These are phyloP conservation scores for Pteria penguin DNA, from an alignment of 2,888 invertebrate genomes.

Conservation along the genomic window DNA sequence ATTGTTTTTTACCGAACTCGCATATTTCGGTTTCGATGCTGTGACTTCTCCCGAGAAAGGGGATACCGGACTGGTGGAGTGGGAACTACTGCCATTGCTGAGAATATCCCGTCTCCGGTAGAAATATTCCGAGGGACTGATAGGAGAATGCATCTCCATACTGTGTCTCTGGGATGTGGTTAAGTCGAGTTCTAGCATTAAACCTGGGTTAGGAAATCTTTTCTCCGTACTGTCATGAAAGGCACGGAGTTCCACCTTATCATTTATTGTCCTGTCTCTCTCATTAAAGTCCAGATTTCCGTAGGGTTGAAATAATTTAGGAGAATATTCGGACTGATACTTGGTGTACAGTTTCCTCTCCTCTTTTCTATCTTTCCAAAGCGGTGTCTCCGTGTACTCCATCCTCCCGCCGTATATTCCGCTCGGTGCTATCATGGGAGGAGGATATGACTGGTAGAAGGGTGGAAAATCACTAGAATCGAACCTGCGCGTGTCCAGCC, in stretches of 20 bases:
- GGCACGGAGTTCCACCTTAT: background rate
- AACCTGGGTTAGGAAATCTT: background rate
- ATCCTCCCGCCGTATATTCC: constrained; percentile 1
- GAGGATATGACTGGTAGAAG: background rate
- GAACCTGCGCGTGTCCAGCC: background rate
- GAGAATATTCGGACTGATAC: background rate
- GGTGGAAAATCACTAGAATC: background rate
- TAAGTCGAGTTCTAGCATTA: constrained; percentile 14
- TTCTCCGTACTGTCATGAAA: background rate
- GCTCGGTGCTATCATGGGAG: background rate
- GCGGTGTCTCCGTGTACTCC: background rate
- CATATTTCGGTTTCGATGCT: background rate
- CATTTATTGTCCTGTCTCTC: background rate
- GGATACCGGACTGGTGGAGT: constrained; percentile 19
- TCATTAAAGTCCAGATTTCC: background rate
- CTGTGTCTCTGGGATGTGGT: background rate
- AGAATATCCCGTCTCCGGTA: constrained; percentile 24
- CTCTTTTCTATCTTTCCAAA: background rate
- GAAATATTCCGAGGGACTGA: constrained; percentile 18
- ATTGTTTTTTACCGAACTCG: background rate
- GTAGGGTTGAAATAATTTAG: background rate
- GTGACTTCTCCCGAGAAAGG: background rate
- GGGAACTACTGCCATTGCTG: constrained; percentile 20
- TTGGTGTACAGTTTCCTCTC: background rate
- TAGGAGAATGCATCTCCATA: constrained; percentile 1